Base-by-base conservation (phyloP, 2,888 invertebrate genomes). In the Acrobasis consociella region DNA sequence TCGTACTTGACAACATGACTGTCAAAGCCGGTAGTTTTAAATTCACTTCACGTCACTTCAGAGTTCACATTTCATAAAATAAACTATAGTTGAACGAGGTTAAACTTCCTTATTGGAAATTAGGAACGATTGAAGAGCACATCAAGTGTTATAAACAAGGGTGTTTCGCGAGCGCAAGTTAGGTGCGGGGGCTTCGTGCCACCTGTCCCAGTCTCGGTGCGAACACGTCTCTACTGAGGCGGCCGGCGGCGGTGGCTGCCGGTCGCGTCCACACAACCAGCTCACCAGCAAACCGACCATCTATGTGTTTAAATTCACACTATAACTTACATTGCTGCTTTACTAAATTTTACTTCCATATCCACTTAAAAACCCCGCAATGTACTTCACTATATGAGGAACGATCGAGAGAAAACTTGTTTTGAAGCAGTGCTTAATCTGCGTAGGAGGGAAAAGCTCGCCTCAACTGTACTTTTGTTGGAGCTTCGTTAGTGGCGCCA, bases 191-290 rank as follows among this genome's bases (percentile, higher is more conserved):
- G 78, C 78, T 74, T 72, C 84, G 81, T 80, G 83, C 83, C 91
- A 91, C 91, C 92, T 91, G 89, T 83, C 87, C 90, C 91, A 91
- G 89, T 83, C 86, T 81, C 84, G 72, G 76, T 76, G 78, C 85
- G 83, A 82, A 83, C 88, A 85, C 86, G 83, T 86, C 84, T 86
- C 83, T 82, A 91, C 91, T 92, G 90, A 85, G 84, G 83, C 69
- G 63, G 62, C 60, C 73, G 69, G 68, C 51, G 71, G 70, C 68
- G 73, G 73, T 73, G 77, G 78, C 76, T 78, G 78, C 85, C 81
- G 31, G 31, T 82, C 83, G 82, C 83, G 80, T 80, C 82, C 82
- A 77, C 77, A 80, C 81, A 76, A 77, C 80, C 74, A 78, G 76
- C 82, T 76, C 78, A 80, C 81, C 72, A 79, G 66, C 72, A 73